phyloP scores from a whole-genome alignment of 53 echinoderm and acorn worm genomes.

The Zoroaster sp. region DNA sequence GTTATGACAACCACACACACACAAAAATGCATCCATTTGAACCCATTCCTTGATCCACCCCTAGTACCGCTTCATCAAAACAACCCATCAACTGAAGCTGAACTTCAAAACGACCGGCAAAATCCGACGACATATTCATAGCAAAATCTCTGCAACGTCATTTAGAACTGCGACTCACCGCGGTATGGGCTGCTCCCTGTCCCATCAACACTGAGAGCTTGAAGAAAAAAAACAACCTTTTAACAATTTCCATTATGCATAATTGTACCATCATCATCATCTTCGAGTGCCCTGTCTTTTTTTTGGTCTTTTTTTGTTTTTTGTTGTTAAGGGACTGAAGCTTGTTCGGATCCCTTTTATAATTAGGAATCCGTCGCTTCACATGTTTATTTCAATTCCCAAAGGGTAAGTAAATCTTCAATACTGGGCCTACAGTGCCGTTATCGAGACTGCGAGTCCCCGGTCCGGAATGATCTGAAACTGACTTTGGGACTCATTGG shows the following conservation, averaged over 20 bases:
- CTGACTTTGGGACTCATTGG: conserved; percentile 17
- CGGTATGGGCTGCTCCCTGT: too few relatives aligned
- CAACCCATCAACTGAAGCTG: too few relatives aligned
- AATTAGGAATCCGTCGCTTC: background rate
- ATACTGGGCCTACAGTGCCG: too few relatives aligned
- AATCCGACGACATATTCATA: too few relatives aligned
- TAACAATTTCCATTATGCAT: conserved; percentile 41
- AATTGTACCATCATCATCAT: conserved; percentile 42
- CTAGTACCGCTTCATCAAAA: too few relatives aligned
- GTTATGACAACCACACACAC: too few relatives aligned
- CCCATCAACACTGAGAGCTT: too few relatives aligned
- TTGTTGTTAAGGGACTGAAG: background rate
- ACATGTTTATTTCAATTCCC: background rate
- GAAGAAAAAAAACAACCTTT: background rate
- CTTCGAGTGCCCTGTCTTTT: background rate
- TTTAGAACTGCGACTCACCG: too few relatives aligned
- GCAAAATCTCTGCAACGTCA: too few relatives aligned
- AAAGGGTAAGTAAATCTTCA: background rate
- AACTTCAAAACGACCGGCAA: too few relatives aligned
- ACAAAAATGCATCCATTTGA: too few relatives aligned
- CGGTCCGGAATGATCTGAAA: background rate
- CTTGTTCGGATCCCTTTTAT: background rate
- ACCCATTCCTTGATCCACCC: too few relatives aligned
- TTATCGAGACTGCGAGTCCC: background rate
- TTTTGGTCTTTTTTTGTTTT: background rate